Base-by-base conservation (phyloP, 2,113 vertebrate genomes). In the Myotis yumanensis region DNA sequence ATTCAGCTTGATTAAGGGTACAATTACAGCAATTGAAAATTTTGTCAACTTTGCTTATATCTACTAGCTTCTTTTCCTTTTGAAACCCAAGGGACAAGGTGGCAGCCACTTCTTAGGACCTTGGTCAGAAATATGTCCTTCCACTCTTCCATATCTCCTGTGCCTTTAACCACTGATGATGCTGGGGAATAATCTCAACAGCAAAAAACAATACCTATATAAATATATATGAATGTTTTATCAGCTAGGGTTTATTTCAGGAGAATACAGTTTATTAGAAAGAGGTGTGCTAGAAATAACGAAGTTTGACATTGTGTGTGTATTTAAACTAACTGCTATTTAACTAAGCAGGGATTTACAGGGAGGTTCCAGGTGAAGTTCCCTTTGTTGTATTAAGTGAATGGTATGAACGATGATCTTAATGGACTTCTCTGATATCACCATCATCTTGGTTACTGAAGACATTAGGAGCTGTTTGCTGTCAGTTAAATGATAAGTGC, bases 401-500 rank as follows among this genome's bases (percentile, higher is more conserved):
- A 96, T 89, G 89, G 81, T 88, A 91, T 96, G 93, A 98, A 95
- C 22, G 1, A 97, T 97, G 97, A 96, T 96, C 97, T 98, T 98
- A 97, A 97, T 97, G 93, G 93, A 86, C 96, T 98, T 92, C 96
- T 98, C 97, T 97, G 97, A 98, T 98, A 97, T 98, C 97, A 98
- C 96, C 92, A 98, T 98, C 98, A 98, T 97, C 96, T 97, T 97
- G 96, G 97, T 98, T 98, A 98, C 96, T 98, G 97, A 97, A 98
- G 95, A 96, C 97, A 98, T 98, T 98, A 98, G 98, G 98, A 98
- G 96, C 97, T 98, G 97, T 97, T 97, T 98, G 96, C 97, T 98
- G 96, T 98, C 98, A 98, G 97, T 98, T 98, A 98, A 98, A 98
- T 96, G 98, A 98, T 97, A 97, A 97, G 96, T 98, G 98, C 97